Conservation (phyloP, 1,140 invertebrate genomes). For the Drosophila simulans region DNA sequence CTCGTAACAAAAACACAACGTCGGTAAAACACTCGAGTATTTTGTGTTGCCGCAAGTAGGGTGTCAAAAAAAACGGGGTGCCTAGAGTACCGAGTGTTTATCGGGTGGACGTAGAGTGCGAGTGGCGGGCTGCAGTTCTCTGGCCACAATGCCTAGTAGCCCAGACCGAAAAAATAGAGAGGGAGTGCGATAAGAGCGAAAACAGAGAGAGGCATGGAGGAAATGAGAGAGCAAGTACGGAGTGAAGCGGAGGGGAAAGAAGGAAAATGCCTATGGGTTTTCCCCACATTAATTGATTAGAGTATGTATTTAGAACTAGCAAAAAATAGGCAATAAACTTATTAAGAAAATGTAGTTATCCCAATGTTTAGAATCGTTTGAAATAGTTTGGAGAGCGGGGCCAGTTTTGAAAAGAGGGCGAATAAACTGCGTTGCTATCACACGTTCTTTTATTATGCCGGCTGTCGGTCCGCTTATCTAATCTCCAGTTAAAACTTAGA, state of each 20-base stretch:
- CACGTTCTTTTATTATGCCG: conserved; percentile 17
- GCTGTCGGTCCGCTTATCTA: conserved; percentile 27
- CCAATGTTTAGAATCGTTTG: background rate
- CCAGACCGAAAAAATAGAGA: conserved; percentile 20
- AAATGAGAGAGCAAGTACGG: conserved; percentile 2
- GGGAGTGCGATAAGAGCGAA: conserved; percentile 19
- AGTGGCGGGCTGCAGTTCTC: no score
- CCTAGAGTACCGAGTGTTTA: no score
- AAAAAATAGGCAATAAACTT: no score
- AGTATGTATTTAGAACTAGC: no score
- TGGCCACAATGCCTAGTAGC: conserved; percentile 67
- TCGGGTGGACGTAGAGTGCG: no score
- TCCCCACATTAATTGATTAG: background rate
- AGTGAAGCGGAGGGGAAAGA: background rate
- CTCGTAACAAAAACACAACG: no score
- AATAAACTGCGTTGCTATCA: conserved; percentile 22
- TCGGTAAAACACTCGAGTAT: no score
- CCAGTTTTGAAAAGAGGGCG: conserved; percentile 4
- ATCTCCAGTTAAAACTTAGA: conserved; percentile 11
- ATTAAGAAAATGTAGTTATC: no score
- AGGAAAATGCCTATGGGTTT: background rate
- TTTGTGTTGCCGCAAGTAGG: no score
- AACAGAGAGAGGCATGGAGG: conserved; percentile 6
- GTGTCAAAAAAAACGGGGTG: no score
- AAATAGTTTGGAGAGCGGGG: conserved; percentile 16